Conservation (phyloP, 2,888 invertebrate species). For the Scaptomyza parva region DNA sequence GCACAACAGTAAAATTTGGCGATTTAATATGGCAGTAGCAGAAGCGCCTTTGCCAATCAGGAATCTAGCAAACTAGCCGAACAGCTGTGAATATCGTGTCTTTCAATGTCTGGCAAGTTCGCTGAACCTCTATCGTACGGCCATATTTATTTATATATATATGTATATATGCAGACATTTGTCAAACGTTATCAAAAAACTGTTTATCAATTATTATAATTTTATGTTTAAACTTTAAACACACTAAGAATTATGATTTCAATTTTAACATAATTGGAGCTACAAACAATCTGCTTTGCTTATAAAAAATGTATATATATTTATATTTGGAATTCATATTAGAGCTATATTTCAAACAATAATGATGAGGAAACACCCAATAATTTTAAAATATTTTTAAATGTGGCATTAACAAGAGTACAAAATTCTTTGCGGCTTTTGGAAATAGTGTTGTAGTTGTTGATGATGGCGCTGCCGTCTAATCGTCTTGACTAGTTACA, state of each 20-base stretch:
- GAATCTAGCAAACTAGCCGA: slow-evolving; percentile 14
- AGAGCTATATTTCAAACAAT: too few species aligned
- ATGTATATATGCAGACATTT: slow-evolving; percentile 1
- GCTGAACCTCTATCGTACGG: slow-evolving; percentile 42
- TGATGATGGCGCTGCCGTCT: slow-evolving; percentile 50
- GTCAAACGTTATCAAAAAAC: slow-evolving; percentile 17
- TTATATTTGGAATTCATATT: too few species aligned
- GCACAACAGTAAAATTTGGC: slow-evolving; percentile 38
- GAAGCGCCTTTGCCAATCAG: slow-evolving; percentile 20
- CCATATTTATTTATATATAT: not conserved
- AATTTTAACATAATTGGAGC: not conserved
- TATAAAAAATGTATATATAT: too few species aligned
- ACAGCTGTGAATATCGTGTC: slow-evolving; percentile 32
- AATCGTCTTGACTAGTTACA: slow-evolving; percentile 37
- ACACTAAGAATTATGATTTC: not conserved
- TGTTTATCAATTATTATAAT: slow-evolving; percentile 34
- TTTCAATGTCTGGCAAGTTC: slow-evolving; percentile 43
- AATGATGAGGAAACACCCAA: too few species aligned
- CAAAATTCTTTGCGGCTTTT: not conserved
- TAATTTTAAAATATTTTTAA: not conserved
- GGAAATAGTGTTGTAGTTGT: not conserved
- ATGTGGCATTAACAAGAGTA: not conserved
- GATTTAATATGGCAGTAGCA: slow-evolving; percentile 9
- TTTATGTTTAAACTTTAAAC: not conserved
- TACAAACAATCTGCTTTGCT: too few species aligned